Base-by-base conservation (phyloP, 2,888 invertebrate genomes). In the Luperina nickerlii region DNA sequence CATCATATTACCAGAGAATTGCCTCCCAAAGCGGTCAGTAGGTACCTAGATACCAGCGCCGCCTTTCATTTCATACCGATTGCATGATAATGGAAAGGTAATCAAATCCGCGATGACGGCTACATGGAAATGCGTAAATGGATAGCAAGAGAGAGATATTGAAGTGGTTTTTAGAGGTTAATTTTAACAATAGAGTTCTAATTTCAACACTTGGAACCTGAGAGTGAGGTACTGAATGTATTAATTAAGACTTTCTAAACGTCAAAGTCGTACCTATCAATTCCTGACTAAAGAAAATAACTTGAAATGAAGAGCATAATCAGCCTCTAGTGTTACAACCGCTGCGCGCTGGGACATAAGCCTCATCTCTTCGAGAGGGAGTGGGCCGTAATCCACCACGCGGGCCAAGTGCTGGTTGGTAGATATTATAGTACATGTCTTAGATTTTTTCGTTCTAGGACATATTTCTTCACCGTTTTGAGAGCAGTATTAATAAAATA, bases 41-140 rank as follows among this genome's bases (percentile, higher is more conserved):
- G 27, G 7, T 60, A 60, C 57, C 57, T 32, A 63, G 27, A 8
- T 32, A 79, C 83, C 78, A 76, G 84, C 85, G 82, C 81, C 78
- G 87, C 89, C 91, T 92, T 92, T 91, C 90, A 91, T 92, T 91
- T 90, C 84, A 78, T 88, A 90, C 90, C 89, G 88, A 92, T 91
- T 90, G 90, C 90, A 88, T 89, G 92, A 89, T 89, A 93, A 93
- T 92, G 91, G 93, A 94, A 93, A 94, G 93, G 92, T 91, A 92
- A 93, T 93, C 90, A 91, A 92, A 91, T 90, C 84, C 87, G 69
- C 87, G 78, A 88, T 88, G 90, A 92, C 90, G 90, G 87, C 48
- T 85, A 87, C 86, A 88, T 87, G 87, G 79, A 87, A 89, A 83
- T 79, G 82, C 83, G 83, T 87, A 81, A 84, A 88, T 83, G 82